A percentile compares a stretch with the other conserved stretches of the same genome.
phyloP scores from a whole-genome alignment of 2,888 invertebrate species.

The Microctonus aethiopoides region DNA sequence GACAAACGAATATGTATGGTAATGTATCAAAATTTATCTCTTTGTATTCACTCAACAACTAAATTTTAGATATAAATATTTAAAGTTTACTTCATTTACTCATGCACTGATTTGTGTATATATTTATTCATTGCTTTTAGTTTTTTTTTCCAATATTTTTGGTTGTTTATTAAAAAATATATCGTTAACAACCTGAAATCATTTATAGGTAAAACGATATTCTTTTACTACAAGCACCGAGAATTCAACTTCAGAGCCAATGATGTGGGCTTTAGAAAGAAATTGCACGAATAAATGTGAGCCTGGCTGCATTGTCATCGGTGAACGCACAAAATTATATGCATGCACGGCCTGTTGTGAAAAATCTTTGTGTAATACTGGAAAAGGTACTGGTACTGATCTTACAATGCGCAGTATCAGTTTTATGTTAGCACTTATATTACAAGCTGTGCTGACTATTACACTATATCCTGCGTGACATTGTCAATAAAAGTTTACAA shows the following conservation, averaged over 20 bases:
- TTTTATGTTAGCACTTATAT: constrained; percentile 55
- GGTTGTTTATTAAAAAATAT: not conserved
- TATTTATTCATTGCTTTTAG: too few species aligned
- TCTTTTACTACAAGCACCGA: constrained; percentile 87
- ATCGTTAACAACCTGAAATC: constrained; percentile 15
- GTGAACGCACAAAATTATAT: constrained; percentile 87
- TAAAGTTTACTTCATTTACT: too few species aligned
- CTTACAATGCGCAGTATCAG: constrained; percentile 51
- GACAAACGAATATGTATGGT: constrained; percentile 86
- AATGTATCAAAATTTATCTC: constrained; percentile 53
- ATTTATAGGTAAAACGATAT: constrained; percentile 80
- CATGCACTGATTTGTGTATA: too few species aligned
- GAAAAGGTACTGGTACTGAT: constrained; percentile 68
- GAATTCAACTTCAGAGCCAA: constrained; percentile 78
- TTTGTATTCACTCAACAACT: too few species aligned
- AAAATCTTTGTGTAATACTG: constrained; percentile 81
- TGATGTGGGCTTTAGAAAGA: constrained; percentile 85
- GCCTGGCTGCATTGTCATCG: constrained; percentile 88
- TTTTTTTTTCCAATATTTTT: too few species aligned
- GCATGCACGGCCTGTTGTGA: constrained; percentile 90
- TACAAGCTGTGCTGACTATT: constrained; percentile 58
- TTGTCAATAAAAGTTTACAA: constrained; percentile 50
- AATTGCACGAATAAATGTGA: constrained; percentile 87
- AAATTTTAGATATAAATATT: too few species aligned
- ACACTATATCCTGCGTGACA: constrained; percentile 61